Conservation (phyloP, 92 coral and sea anemone species). For the Umimayanthus chanpuru region DNA sequence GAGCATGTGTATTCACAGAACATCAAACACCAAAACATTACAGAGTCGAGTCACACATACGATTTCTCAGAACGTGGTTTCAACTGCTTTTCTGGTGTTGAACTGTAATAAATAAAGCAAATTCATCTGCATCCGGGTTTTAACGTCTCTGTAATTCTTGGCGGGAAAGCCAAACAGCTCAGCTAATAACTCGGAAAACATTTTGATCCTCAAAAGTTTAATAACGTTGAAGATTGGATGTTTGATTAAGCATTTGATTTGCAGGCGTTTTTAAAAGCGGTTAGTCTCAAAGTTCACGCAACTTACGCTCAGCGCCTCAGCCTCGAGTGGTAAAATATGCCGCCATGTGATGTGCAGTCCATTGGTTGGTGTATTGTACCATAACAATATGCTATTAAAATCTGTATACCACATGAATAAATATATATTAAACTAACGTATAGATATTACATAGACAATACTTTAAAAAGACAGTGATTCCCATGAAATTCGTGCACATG, state of each 20-base stretch:
- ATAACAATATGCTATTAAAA: neutral
- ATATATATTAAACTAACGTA: too few species aligned
- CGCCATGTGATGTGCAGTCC: neutral
- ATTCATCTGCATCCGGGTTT: slow-evolving; percentile 22
- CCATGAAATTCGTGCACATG: too few species aligned
- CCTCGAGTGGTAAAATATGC: neutral
- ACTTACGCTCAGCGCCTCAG: neutral
- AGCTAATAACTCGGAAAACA: slow-evolving; percentile 11
- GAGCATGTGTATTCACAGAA: slow-evolving; percentile 11
- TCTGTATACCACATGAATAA: too few species aligned
- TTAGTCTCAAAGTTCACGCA: neutral
- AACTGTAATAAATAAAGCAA: slow-evolving; percentile 4
- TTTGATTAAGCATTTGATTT: neutral
- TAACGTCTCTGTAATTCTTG: neutral
- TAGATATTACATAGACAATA: too few species aligned
- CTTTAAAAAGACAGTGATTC: too few species aligned
- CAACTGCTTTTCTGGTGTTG: slow-evolving; percentile 11
- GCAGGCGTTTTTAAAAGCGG: neutral
- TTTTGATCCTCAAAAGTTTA: slow-evolving; percentile 18
- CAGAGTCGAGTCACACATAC: slow-evolving; percentile 25
- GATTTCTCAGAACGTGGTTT: slow-evolving; percentile 24
- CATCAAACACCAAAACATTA: neutral
- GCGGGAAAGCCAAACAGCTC: slow-evolving; percentile 25
- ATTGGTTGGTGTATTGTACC: neutral
- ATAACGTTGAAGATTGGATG: slow-evolving; percentile 19